Evolutionary conservation across 2,113 vertebrate species (phyloP).

Genomic region (Lamprotornis superbus): DNA sequence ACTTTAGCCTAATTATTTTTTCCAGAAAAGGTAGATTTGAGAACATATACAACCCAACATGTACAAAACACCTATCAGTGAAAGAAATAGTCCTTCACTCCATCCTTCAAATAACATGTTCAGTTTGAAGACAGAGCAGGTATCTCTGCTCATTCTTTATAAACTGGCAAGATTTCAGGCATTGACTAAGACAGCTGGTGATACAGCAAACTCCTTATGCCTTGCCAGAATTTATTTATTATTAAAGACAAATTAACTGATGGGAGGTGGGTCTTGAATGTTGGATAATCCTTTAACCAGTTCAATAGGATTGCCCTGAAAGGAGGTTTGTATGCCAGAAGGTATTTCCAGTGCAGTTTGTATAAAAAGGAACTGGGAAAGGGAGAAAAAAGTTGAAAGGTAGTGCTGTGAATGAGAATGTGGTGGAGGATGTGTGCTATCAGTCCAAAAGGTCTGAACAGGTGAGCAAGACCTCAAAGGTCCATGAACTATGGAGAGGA

Average conservation of each 20-base stretch:
- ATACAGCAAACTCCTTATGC: conserved; percentile 1
- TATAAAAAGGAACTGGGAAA: background rate
- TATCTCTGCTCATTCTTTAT: background rate
- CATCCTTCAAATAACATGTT: background rate
- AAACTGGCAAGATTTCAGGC: conserved; percentile 30
- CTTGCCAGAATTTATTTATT: conserved; percentile 48
- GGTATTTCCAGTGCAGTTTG: background rate
- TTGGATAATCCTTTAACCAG: conserved; percentile 28
- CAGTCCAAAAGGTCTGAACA: background rate
- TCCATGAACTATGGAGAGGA: background rate
- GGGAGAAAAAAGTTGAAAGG: background rate
- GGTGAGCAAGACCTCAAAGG: background rate
- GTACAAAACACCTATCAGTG: background rate
- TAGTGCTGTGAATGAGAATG: background rate
- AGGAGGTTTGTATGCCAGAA: background rate
- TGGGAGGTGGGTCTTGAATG: background rate
- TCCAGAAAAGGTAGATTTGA: background rate
- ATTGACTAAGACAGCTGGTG: conserved; percentile 9
- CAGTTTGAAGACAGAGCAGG: background rate
- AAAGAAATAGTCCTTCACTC: background rate
- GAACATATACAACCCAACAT: accelerated
- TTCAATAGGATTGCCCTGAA: conserved; percentile 32
- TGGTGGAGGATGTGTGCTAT: background rate
- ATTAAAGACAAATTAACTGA: conserved; percentile 47
- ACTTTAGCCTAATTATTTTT: background rate